phyloP scores from a whole-genome alignment of 2,797 vertebrate species.

The Arrhamphus sclerolepis region DNA sequence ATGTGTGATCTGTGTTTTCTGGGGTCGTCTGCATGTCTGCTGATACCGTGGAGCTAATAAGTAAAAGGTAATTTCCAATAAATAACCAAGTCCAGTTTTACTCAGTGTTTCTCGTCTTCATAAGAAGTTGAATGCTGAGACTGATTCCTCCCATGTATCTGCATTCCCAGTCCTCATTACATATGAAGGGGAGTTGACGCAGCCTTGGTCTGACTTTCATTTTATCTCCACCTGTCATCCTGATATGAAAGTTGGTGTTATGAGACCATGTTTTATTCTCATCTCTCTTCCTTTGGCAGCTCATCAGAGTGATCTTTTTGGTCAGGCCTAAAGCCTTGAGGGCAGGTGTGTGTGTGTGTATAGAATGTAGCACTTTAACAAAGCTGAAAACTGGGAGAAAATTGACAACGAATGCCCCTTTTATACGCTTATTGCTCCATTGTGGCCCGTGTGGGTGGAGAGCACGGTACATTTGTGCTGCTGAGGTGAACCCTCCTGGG shows the following conservation, averaged over 20 bases:
- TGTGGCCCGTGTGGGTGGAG: conserved; percentile 33
- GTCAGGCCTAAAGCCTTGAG: conserved; percentile 5
- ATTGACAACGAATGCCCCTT: conserved; percentile 7
- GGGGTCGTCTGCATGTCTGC: not conserved
- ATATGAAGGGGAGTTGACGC: conserved; percentile 38
- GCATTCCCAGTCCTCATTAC: conserved; percentile 45
- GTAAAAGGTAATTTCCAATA: not conserved
- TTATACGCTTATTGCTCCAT: not conserved
- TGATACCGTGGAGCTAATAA: conserved; percentile 16
- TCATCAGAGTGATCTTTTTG: conserved; percentile 32
- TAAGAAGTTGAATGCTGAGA: too few species aligned
- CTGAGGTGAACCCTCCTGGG: conserved; percentile 50
- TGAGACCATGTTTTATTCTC: conserved; percentile 53
- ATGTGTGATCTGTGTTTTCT: not conserved
- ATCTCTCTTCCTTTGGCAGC: conserved; percentile 39
- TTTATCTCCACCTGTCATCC: conserved; percentile 51
- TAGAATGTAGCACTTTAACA: conserved; percentile 35
- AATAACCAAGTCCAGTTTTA: conserved; percentile 1
- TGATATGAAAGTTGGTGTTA: conserved; percentile 24
- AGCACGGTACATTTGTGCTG: conserved; percentile 19
- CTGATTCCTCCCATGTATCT: conserved; percentile 19
- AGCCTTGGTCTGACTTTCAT: conserved; percentile 42
- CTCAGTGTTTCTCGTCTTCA: conserved; percentile 18
- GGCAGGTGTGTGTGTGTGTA: conserved; percentile 14
- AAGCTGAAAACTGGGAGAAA: conserved; percentile 19